phyloP scores from a whole-genome alignment of 2,888 invertebrate species.

The Agriopis leucophaearia region DNA sequence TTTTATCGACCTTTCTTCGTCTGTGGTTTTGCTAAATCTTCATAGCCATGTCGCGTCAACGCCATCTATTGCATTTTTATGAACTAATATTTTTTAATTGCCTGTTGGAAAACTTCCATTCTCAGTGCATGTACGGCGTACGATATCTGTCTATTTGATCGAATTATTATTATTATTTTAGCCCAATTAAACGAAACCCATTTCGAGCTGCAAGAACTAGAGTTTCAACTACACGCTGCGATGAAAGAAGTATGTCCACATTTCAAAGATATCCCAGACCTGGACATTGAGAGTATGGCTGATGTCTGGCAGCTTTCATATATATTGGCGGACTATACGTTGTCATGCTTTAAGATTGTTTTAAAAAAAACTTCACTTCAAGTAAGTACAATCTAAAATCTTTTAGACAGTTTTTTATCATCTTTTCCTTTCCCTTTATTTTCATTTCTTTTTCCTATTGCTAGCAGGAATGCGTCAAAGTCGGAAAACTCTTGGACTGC shows the following conservation, averaged over 20 bases:
- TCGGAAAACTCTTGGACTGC: too few species aligned
- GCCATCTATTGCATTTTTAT: too few species aligned
- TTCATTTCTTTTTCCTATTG: too few species aligned
- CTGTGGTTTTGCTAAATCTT: too few species aligned
- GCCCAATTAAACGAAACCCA: constrained; percentile 9
- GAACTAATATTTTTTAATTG: too few species aligned
- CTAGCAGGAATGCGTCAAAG: too few species aligned
- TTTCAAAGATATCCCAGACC: constrained; percentile 40
- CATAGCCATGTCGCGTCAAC: too few species aligned
- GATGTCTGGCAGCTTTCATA: constrained; percentile 62
- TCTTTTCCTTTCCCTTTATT: neutral
- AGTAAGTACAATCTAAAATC: constrained; percentile 52
- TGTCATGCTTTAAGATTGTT: constrained; percentile 61
- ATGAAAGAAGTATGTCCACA: constrained; percentile 39
- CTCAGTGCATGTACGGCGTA: too few species aligned
- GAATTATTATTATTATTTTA: neutral
- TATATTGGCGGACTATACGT: constrained; percentile 43
- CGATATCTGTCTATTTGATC: too few species aligned
- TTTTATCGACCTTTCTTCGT: too few species aligned
- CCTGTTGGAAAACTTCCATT: too few species aligned
- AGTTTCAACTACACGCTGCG: constrained; percentile 9
- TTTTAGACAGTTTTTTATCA: too few species aligned
- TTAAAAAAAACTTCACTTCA: constrained; percentile 47
- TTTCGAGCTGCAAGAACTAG: constrained; percentile 12
- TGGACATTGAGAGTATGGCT: constrained; percentile 50